A percentile compares a stretch with the other conserved stretches of the same genome.
Evolutionary conservation across 1,140 invertebrate species (phyloP).

Genomic region (Aphis gossypii): DNA sequence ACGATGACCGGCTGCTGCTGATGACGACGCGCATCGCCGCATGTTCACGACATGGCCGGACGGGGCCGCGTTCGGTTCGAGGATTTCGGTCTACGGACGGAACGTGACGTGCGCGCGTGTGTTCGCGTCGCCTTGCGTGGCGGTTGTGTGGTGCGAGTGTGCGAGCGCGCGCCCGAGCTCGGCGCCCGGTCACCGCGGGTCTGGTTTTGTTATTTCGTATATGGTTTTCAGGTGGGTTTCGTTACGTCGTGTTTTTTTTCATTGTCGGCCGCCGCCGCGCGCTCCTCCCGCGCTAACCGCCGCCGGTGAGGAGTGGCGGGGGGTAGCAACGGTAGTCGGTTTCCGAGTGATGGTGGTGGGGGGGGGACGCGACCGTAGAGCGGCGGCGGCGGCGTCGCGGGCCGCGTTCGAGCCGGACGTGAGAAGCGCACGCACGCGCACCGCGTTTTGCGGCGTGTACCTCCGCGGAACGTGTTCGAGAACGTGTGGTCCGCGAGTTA

Average conservation of each 20-base stretch:
- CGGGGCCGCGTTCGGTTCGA: background rate
- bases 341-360: background rate
- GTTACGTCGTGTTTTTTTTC: background rate
- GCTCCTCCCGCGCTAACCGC: background rate
- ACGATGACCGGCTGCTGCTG: slow-evolving; percentile 7
- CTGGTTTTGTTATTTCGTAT: background rate
- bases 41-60: background rate
- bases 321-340: background rate
- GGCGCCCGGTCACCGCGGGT: background rate
- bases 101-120: background rate
- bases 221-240: slow-evolving; percentile 15
- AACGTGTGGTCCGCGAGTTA: background rate
- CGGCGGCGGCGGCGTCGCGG: no score
- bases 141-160: background rate
- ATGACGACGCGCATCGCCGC: background rate
- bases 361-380: no score
- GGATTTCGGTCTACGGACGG: background rate
- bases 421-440: background rate
- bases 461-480: background rate
- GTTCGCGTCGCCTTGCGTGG: background rate
- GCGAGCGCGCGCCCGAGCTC: background rate
- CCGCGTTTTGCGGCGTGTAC: no score
- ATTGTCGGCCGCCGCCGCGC: background rate
- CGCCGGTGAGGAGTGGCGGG: background rate
- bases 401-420: background rate